phyloP scores from a whole-genome alignment of 2,888 invertebrate genomes.

The Drosophila kuntzei region DNA sequence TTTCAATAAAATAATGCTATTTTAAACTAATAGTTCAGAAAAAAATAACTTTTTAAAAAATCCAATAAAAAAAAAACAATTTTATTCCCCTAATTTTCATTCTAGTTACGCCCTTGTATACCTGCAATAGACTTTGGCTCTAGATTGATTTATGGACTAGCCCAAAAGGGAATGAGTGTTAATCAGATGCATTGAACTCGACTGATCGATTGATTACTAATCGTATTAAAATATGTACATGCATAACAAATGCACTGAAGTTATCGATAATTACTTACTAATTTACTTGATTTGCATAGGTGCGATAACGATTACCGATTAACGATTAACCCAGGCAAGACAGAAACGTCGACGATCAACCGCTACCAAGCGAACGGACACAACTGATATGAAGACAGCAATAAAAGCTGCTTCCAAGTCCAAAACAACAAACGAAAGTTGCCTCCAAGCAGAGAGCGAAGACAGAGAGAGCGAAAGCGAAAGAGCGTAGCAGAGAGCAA shows the following conservation, averaged over 20 bases:
- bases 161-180: conserved; percentile 5
- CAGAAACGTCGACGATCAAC: not conserved
- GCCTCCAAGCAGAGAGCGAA: not conserved
- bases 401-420: conserved; percentile 43
- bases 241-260: not conserved
- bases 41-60: too few relatives aligned
- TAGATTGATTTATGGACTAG: conserved; percentile 3
- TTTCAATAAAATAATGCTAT: too few relatives aligned
- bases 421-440: conserved; percentile 36
- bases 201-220: not conserved
- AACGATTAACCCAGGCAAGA: not conserved
- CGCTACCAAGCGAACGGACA: conserved; percentile 44
- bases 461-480: not conserved
- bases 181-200: conserved; percentile 37
- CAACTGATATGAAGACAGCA: conserved; percentile 47
- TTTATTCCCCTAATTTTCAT: too few relatives aligned
- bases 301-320: conserved; percentile 23
- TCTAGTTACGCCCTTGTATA: too few relatives aligned
- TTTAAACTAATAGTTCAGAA: too few relatives aligned
- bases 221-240: conserved; percentile 1
- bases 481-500: not conserved
- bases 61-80: too few relatives aligned
- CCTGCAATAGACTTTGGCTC: conserved; percentile 8
- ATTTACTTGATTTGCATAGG: conserved; percentile 8
- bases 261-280: conserved; percentile 30